Conservation (phyloP, 2,113 vertebrate genomes). For the Thunnus maccoyii region DNA sequence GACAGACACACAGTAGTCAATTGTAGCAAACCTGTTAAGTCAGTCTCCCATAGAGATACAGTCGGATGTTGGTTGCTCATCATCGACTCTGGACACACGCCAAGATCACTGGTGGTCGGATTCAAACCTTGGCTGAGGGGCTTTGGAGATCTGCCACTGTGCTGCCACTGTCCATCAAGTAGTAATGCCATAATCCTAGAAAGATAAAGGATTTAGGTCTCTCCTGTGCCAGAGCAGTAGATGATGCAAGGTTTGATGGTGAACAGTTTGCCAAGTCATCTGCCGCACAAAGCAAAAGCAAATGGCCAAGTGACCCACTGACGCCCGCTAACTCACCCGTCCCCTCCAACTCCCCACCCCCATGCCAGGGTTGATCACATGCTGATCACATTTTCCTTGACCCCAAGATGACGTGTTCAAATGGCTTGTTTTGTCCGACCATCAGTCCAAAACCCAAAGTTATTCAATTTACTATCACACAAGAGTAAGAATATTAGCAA, state of each 20-base stretch:
- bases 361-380: neutral
- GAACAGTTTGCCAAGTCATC: conserved; percentile 6
- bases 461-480: too few species aligned
- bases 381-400: too few species aligned
- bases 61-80: neutral
- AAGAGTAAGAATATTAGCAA: too few species aligned
- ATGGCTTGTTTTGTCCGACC: too few species aligned
- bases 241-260: neutral
- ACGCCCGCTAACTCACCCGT: neutral
- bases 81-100: neutral
- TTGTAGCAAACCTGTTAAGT: neutral
- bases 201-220: neutral
- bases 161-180: conserved; percentile 5
- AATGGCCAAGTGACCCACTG: conserved; percentile 9
- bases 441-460: too few species aligned
- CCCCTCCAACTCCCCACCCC: neutral
- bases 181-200: conserved; percentile 21
- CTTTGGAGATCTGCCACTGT: conserved; percentile 16
- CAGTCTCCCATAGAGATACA: neutral
- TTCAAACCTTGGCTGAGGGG: conserved; percentile 11
- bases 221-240: conserved; percentile 15
- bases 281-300: conserved; percentile 16
- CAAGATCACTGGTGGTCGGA: conserved; percentile 15
- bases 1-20: neutral
- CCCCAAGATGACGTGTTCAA: too few species aligned